Evolutionary conservation across 2,797 vertebrate genomes (phyloP).

Genomic region (Cheirogaleus major): DNA sequence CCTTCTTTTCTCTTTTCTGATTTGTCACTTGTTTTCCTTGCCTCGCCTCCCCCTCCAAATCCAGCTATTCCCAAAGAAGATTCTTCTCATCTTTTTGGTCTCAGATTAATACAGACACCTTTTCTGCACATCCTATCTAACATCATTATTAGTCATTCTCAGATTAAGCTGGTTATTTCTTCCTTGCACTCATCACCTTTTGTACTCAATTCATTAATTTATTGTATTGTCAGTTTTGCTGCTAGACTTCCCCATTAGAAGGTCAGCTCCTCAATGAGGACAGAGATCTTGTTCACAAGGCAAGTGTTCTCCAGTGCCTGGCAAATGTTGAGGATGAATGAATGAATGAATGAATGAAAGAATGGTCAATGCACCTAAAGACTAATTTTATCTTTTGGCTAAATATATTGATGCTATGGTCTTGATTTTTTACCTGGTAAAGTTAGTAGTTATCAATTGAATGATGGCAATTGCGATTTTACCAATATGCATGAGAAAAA

Average conservation of each 20-base stretch:
- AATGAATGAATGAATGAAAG: background rate
- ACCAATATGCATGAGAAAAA: background rate
- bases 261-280: background rate
- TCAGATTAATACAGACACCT: background rate
- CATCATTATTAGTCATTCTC: background rate
- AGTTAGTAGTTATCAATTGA: background rate
- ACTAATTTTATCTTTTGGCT: background rate
- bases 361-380: background rate
- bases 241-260: background rate
- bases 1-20: background rate
- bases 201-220: background rate
- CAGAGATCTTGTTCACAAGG: background rate
- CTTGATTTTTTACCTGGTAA: background rate
- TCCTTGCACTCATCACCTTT: background rate
- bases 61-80: background rate
- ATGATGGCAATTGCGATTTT: background rate
- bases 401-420: background rate
- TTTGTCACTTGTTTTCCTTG: background rate
- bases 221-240: background rate
- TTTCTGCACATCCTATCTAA: background rate
- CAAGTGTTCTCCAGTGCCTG: background rate
- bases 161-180: background rate
- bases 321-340: background rate
- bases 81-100: background rate
- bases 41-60: background rate